Conservation (phyloP, 2,113 vertebrate genomes). For the Zingel zingel region DNA sequence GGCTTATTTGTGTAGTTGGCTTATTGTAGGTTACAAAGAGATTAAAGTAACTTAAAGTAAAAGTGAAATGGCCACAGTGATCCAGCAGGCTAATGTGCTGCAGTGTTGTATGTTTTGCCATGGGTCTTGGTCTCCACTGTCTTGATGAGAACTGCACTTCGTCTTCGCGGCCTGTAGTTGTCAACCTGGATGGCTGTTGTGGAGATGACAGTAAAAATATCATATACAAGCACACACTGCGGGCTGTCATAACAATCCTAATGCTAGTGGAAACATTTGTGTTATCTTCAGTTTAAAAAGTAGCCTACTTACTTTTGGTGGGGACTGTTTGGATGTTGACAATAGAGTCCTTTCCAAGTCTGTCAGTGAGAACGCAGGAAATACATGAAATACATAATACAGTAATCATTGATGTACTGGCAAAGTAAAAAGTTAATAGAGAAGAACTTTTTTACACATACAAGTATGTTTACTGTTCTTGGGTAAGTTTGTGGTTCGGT, state of each 20-base stretch:
- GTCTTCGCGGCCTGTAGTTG: background rate
- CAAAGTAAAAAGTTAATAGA: background rate
- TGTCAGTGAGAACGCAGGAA: conserved; percentile 45
- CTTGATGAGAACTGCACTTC: conserved; percentile 67
- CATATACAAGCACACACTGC: background rate
- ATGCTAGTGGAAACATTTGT: background rate
- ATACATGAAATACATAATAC: background rate
- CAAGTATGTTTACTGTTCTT: background rate
- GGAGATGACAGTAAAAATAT: background rate
- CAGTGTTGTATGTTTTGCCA: background rate
- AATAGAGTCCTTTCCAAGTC: conserved; percentile 58
- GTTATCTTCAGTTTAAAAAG: background rate
- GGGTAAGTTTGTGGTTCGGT: background rate
- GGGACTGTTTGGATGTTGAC: conserved; percentile 60
- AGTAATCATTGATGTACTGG: background rate
- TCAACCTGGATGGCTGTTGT: background rate
- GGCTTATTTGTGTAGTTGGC: background rate
- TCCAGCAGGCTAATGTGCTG: background rate
- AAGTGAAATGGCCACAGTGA: background rate
- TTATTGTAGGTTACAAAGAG: background rate
- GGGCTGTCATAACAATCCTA: background rate
- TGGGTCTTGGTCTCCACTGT: conserved; percentile 64
- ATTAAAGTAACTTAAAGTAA: background rate
- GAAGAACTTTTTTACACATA: background rate
- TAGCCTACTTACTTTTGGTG: conserved; percentile 51